These are phyloP conservation scores for Stramonita haemastoma DNA, from an alignment of 2,888 invertebrate genomes.

Conservation along the genomic window DNA sequence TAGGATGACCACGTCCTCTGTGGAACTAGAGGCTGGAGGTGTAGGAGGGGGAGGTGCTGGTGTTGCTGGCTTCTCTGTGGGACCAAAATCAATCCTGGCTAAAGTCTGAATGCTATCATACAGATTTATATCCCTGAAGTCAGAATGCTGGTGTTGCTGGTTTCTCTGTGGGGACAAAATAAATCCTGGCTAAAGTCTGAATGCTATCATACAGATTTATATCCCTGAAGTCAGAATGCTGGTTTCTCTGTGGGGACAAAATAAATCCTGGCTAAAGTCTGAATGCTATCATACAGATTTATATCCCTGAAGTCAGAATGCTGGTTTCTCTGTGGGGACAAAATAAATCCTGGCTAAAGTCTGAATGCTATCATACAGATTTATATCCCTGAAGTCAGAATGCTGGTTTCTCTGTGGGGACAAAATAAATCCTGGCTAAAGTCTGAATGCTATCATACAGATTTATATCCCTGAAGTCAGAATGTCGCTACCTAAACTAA, in stretches of 20 bases:
- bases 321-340: neutral
- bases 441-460: too few species aligned
- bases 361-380: too few species aligned
- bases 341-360: neutral
- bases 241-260: neutral
- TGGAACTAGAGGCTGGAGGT: neutral
- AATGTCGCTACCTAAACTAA: too few species aligned
- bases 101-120: too few species aligned
- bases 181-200: too few species aligned
- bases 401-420: neutral
- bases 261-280: too few species aligned
- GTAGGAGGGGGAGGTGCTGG: neutral
- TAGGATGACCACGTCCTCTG: conserved; percentile 19
- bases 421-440: neutral
- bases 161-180: neutral
- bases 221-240: neutral
- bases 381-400: too few species aligned
- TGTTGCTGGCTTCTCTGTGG: neutral
- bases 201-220: too few species aligned
- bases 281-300: too few species aligned
- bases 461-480: too few species aligned
- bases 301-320: neutral
- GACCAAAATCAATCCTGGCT: neutral
- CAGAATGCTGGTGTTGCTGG: neutral
- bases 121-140: too few species aligned